Percentiles rank a stretch among this genome's conserved stretches.
Evolutionary conservation across 1,140 invertebrate genomes (phyloP).

Genomic region (Drosophila saltans): DNA sequence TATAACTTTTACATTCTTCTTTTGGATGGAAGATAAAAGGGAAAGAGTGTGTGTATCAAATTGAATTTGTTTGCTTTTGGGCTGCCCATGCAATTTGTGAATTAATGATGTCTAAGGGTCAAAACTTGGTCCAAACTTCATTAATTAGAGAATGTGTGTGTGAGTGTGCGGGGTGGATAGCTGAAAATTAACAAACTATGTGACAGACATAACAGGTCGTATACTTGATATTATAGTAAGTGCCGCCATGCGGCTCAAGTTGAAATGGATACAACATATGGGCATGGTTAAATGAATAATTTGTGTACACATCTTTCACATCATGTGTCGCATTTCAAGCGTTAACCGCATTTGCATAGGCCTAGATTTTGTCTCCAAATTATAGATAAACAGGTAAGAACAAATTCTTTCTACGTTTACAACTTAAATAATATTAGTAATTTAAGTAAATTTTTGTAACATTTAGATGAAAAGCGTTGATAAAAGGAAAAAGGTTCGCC

Average conservation of each 20-base stretch:
- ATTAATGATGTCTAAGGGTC: slow-evolving; percentile 25
- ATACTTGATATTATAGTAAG: background rate
- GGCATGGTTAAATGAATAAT: background rate
- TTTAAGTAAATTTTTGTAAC: too few relatives aligned
- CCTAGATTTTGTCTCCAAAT: background rate
- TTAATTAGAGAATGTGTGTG: slow-evolving; percentile 42
- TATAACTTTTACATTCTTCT: background rate
- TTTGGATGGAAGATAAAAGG: background rate
- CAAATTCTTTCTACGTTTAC: background rate
- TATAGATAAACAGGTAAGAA: background rate
- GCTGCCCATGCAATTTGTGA: slow-evolving; percentile 28
- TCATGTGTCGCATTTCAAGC: background rate
- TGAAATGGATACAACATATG: slow-evolving; percentile 1
- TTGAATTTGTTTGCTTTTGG: slow-evolving; percentile 40
- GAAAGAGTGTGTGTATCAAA: slow-evolving; percentile 38
- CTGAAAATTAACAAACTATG: slow-evolving; percentile 9
- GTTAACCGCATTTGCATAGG: background rate
- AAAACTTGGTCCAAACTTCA: slow-evolving; percentile 39
- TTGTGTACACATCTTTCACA: slow-evolving; percentile 5
- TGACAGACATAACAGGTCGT: background rate
- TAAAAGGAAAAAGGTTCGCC: background rate
- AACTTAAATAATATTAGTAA: background rate
- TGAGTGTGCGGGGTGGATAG: background rate
- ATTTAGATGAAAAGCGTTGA: too few relatives aligned
- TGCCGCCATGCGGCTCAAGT: too few relatives aligned